Percentiles rank a stretch among this genome's conserved stretches.
Evolutionary conservation across 2,888 invertebrate genomes (phyloP).

Genomic region (Hirtodrosophila alboralis): DNA sequence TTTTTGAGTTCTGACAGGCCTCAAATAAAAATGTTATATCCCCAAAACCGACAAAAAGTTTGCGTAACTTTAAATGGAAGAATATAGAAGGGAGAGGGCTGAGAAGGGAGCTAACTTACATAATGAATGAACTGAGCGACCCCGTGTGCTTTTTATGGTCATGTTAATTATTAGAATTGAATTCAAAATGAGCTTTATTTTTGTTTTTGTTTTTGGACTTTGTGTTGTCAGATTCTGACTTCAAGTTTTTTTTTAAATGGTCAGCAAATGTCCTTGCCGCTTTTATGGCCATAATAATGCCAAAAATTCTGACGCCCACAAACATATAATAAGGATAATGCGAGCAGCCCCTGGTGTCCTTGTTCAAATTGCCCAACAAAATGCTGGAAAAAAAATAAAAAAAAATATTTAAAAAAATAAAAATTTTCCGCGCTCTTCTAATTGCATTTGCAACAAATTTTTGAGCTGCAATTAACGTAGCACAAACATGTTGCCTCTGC

Average conservation of each 20-base stretch:
- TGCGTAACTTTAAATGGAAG: constrained; percentile 65
- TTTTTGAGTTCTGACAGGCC: background rate
- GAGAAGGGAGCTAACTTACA: constrained; percentile 23
- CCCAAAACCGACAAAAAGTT: constrained; percentile 53
- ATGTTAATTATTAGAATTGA: constrained; percentile 79
- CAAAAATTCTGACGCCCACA: constrained; percentile 15
- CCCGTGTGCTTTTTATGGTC: constrained; percentile 71
- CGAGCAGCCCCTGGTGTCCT: constrained; percentile 27
- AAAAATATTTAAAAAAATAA: too few species aligned
- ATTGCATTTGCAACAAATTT: constrained; percentile 67
- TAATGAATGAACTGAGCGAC: constrained; percentile 70
- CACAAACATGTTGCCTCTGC: background rate
- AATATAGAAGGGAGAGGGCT: background rate
- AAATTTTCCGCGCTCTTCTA: constrained; percentile 49
- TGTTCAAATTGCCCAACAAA: constrained; percentile 7
- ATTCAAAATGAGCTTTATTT: constrained; percentile 64
- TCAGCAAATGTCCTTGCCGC: constrained; percentile 38
- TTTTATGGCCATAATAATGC: constrained; percentile 39
- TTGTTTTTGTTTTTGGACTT: too few species aligned
- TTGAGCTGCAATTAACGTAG: too few species aligned
- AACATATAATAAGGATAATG: constrained; percentile 66
- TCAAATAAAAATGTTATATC: constrained; percentile 23
- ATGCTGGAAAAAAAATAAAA: constrained; percentile 6
- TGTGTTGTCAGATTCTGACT: background rate
- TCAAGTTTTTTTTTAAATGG: constrained; percentile 36